Evolutionary conservation across 1,140 invertebrate genomes (phyloP), one percentile per base, ranked within the genome.

Genomic region (Atta texana): DNA sequence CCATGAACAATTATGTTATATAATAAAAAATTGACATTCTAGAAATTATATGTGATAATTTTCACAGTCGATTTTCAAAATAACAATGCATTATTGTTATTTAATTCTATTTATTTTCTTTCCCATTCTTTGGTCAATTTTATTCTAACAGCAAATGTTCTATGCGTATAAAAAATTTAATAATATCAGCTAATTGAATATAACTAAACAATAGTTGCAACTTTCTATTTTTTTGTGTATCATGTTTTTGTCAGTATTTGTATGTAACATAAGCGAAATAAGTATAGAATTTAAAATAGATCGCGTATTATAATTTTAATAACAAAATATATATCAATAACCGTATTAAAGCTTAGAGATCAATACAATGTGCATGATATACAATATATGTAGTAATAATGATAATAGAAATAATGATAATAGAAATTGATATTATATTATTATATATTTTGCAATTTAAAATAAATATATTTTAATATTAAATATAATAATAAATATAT

Each of bases 311-410:
- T 28, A 75, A 51, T 74, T 12, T 82, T 49, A 84, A 75, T 55
- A 84, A 84, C 55, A 74, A 84, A 84, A 16, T 51, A 80, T 24
- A 12, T 44, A 21, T 71, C 8, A 80, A 57, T 69, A 59, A 59
- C 12, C 7, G 16, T 82, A 82, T 82, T 84, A 75, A 84, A 84
- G 55, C 55, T 84, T 31, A 18, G 34, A 74, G 39, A 75, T n/a
- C 55, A 34, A 55, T 68, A 80, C n/a, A 39, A 34, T 28, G 8
- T 81, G 7, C 55, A 12, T 53, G 3, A 49, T 55, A 57, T 55
- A 55, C 8, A 39, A 18, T 69, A 55, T 64, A 53, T 59, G 8
- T 59, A 63, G 59, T 28, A 53, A 24, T 51, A 18, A 77, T 61
- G 18, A 55, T 16, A 39, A 53, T 53, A 55, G 24, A 59, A 21